phyloP scores from a whole-genome alignment of 2,888 invertebrate species.

The Trachelus iudaicus region DNA sequence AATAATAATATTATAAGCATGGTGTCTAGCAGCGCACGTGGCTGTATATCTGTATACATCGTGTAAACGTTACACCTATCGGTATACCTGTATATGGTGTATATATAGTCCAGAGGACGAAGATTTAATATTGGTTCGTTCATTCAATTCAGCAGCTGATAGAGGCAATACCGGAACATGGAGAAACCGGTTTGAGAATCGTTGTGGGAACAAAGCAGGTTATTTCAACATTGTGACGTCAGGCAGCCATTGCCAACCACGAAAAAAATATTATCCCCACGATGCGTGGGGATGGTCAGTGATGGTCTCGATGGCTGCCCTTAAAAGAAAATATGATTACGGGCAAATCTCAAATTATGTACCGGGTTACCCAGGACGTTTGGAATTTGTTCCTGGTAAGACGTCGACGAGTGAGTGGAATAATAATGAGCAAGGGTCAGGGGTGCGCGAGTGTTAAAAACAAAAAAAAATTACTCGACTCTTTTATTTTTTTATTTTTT shows the following conservation, averaged over 20 bases:
- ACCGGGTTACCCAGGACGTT: not conserved
- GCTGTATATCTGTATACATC: not conserved
- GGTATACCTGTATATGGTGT: not conserved
- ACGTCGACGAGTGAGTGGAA: not conserved
- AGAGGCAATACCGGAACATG: slow-evolving; percentile 44
- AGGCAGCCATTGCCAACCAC: slow-evolving; percentile 30
- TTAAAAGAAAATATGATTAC: not conserved
- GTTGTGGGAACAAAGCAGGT: slow-evolving; percentile 61
- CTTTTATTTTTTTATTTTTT: too few relatives aligned
- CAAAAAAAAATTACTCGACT: too few relatives aligned
- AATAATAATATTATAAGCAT: not conserved
- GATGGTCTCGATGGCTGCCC: slow-evolving; percentile 27
- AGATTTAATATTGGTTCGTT: not conserved
- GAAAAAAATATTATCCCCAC: not conserved
- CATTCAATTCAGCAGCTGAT: slow-evolving; percentile 50
- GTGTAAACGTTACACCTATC: not conserved
- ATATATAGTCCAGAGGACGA: not conserved
- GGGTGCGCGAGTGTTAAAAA: not conserved
- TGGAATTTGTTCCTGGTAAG: not conserved
- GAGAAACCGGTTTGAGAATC: slow-evolving; percentile 56
- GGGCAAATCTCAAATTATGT: not conserved
- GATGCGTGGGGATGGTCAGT: slow-evolving; percentile 55
- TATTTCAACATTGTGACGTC: slow-evolving; percentile 55
- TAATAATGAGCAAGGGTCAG: not conserved
- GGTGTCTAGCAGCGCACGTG: not conserved